Conservation (phyloP, 2,797 vertebrate species). For the Kryptolebias ocellatus region DNA sequence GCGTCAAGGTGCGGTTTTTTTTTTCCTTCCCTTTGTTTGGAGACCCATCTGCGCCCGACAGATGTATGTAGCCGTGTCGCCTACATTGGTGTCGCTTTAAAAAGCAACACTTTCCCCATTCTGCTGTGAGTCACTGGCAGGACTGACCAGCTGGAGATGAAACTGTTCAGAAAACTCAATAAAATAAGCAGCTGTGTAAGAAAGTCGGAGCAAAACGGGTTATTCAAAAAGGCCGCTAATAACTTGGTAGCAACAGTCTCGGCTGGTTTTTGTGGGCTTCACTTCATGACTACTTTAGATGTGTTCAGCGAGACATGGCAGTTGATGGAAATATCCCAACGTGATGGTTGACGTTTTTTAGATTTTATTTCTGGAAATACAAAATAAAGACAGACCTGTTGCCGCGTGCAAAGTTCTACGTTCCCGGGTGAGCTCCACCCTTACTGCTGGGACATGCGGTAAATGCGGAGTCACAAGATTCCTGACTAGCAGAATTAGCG, state of each 20-base stretch:
- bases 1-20: slow-evolving; percentile 51
- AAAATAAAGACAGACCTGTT: no score
- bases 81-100: slow-evolving; percentile 25
- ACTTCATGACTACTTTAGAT: no score
- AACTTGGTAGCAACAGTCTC: neutral
- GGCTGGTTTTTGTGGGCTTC: neutral
- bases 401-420: no score
- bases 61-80: slow-evolving; percentile 34
- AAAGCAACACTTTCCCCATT: slow-evolving; percentile 19
- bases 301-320: no score
- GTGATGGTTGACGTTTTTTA: no score
- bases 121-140: slow-evolving; percentile 37
- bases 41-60: slow-evolving; percentile 58
- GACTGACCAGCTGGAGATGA: slow-evolving; percentile 31
- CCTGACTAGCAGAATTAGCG: no score
- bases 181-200: slow-evolving; percentile 5
- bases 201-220: neutral
- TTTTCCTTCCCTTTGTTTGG: slow-evolving; percentile 7
- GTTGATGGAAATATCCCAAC: no score
- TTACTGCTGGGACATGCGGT: no score
- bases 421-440: no score
- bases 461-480: no score
- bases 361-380: no score
- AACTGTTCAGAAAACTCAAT: slow-evolving; percentile 25
- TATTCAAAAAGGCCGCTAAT: neutral